A percentile compares a stretch with the other conserved stretches of the same genome.
Evolutionary conservation across 2,113 vertebrate species (phyloP).

Genomic region (Coptodon bakossiorum): DNA sequence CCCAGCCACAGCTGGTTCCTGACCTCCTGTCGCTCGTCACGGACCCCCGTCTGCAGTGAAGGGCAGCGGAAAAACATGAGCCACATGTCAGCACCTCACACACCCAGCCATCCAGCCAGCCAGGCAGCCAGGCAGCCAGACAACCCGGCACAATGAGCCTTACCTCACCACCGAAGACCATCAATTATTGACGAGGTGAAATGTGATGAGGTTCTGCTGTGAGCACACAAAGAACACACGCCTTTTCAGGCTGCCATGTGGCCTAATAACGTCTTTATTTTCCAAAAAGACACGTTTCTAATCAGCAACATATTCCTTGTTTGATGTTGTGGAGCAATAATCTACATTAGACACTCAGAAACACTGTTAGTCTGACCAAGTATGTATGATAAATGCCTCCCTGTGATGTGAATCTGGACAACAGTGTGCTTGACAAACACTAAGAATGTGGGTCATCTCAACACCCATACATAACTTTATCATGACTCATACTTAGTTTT

Average conservation of each 20-base stretch:
- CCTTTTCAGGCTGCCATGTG: not conserved
- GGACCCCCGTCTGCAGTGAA: conserved; percentile 11
- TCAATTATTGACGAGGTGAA: conserved; percentile 67
- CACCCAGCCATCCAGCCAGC: not conserved
- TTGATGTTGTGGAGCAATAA: not conserved
- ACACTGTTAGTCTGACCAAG: not conserved
- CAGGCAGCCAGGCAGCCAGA: not conserved
- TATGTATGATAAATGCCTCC: not conserved
- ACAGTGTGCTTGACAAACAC: not conserved
- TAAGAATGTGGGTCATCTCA: not conserved
- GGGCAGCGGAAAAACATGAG: conserved; percentile 39
- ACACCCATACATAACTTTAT: not conserved
- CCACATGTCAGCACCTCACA: conserved; percentile 46
- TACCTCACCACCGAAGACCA: conserved; percentile 46
- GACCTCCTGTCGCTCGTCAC: conserved; percentile 10
- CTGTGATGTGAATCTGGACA: not conserved
- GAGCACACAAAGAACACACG: conserved; percentile 44
- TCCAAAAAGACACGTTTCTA: not conserved
- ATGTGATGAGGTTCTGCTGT: conserved; percentile 47
- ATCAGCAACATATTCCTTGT: not conserved
- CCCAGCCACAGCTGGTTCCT: conserved; percentile 38
- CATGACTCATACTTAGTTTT: not conserved
- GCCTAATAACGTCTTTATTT: not conserved
- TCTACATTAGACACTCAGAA: not conserved
- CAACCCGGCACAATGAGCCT: conserved; percentile 26